phyloP scores from a whole-genome alignment of 2,888 invertebrate genomes.

The Agrotis ipsilon region DNA sequence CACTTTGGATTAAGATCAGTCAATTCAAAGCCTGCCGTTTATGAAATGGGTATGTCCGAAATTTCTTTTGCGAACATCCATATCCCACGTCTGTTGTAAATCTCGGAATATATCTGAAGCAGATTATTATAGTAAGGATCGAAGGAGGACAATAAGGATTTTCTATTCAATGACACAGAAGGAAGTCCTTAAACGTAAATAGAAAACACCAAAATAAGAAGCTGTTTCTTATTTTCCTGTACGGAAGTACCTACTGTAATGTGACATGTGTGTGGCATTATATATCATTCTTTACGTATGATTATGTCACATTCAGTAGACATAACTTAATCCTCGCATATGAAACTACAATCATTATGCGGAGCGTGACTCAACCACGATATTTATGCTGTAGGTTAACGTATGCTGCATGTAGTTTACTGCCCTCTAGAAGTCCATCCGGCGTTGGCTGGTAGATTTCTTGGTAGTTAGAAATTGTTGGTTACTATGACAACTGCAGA shows the following conservation, averaged over 20 bases:
- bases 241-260: neutral
- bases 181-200: neutral
- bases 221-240: conserved; percentile 3
- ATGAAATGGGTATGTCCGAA: conserved; percentile 58
- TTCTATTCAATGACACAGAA: neutral
- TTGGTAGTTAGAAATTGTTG: conserved; percentile 73
- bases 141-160: neutral
- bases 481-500: conserved; percentile 76
- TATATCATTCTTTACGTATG: conserved; percentile 28
- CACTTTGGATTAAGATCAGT: conserved; percentile 78
- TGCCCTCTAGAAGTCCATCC: conserved; percentile 66
- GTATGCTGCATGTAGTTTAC: conserved; percentile 51
- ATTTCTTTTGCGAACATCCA: conserved; percentile 46
- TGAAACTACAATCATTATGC: conserved; percentile 31
- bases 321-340: conserved; percentile 29
- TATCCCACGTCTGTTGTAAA: conserved; percentile 21
- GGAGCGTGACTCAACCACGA: conserved; percentile 29
- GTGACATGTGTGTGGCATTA: conserved; percentile 16
- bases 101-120: conserved; percentile 12
- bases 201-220: neutral
- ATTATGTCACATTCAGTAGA: conserved; percentile 40
- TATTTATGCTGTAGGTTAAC: conserved; percentile 34
- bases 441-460: conserved; percentile 60
- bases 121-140: neutral
- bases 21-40: conserved; percentile 75